phyloP scores from a whole-genome alignment of 2,113 vertebrate species.

The Pardalotus punctatus region DNA sequence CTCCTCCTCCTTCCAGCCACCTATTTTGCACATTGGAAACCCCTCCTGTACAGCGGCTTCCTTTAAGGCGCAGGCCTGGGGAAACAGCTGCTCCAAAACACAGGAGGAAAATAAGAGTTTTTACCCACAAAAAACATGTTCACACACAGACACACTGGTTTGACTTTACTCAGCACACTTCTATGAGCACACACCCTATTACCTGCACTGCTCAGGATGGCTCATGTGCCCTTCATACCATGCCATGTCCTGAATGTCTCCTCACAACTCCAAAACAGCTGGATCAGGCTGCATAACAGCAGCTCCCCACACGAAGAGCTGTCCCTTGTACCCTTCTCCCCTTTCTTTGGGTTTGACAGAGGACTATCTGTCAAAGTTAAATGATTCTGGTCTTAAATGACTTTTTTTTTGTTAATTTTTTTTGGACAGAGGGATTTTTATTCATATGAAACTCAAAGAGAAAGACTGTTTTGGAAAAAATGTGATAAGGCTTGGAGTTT shows the following conservation, averaged over 20 bases:
- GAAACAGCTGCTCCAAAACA: neutral
- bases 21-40: constrained; percentile 22
- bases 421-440: neutral
- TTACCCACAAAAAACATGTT: neutral
- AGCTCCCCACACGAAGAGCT: neutral
- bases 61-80: neutral
- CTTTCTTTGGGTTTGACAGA: neutral
- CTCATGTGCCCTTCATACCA: neutral
- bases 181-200: rapidly evolving
- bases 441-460: neutral
- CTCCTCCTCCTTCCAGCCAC: neutral
- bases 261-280: neutral
- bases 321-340: neutral
- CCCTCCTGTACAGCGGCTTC: neutral
- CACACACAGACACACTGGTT: rapidly evolving
- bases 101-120: neutral
- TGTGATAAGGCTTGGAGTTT: neutral
- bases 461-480: neutral
- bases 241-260: neutral
- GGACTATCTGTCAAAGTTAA: neutral
- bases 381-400: neutral
- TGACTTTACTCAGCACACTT: neutral
- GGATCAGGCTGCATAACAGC: neutral
- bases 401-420: neutral
- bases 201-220: neutral